Evolutionary conservation across 1,140 invertebrate genomes (phyloP).

Genomic region (Stenopsyche tienmushanensis): DNA sequence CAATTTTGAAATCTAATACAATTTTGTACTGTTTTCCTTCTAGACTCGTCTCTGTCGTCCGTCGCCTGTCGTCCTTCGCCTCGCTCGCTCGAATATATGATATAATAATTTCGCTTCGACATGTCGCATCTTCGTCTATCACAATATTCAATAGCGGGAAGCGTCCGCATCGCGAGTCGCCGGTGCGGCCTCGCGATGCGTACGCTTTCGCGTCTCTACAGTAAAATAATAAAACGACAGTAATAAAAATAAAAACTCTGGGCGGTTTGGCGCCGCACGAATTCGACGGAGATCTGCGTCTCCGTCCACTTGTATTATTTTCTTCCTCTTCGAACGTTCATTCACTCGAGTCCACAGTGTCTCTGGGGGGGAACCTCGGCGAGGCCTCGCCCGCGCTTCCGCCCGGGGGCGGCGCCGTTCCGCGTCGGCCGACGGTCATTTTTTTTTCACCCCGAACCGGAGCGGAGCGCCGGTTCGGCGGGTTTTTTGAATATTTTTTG

Average conservation of each 20-base stretch:
- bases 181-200: conserved; percentile 1
- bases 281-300: too few species aligned
- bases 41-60: background rate
- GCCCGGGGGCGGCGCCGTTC: too few species aligned
- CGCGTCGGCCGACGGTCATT: too few species aligned
- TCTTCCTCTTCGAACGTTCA: background rate
- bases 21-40: conserved; percentile 41
- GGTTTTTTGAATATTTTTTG: background rate
- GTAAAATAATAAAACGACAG: background rate
- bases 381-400: too few species aligned
- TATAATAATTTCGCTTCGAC: background rate
- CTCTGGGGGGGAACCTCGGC: too few species aligned
- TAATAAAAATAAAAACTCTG: conserved; percentile 6
- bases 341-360: too few species aligned
- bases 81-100: background rate
- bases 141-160: background rate
- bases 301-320: background rate
- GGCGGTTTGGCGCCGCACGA: background rate
- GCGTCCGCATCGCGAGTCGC: background rate
- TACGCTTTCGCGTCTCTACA: background rate
- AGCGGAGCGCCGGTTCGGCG: too few species aligned
- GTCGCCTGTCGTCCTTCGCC: background rate
- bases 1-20: conserved; percentile 39
- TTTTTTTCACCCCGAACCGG: too few species aligned
- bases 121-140: background rate